phyloP scores from a whole-genome alignment of 2,888 invertebrate genomes.

The Chymomyza procnemis region DNA sequence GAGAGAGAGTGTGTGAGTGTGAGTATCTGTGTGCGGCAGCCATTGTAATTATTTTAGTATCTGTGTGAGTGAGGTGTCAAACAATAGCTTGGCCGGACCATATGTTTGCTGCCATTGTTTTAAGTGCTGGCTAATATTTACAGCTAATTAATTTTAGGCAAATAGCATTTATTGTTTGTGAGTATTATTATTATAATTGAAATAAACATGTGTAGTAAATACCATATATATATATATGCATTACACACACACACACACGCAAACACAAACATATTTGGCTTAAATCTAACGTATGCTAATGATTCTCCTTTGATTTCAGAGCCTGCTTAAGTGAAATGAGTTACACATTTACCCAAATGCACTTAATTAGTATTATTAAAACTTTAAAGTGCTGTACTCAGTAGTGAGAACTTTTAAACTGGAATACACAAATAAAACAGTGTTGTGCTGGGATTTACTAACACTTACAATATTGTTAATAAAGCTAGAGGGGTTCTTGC shows the following conservation, averaged over 20 bases:
- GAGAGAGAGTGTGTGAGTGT: constrained; percentile 20
- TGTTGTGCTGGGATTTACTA: too few species aligned
- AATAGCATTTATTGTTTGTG: constrained; percentile 18
- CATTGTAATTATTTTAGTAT: constrained; percentile 30
- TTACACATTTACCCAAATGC: too few species aligned
- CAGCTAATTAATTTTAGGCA: constrained; percentile 53
- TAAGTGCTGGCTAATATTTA: constrained; percentile 54
- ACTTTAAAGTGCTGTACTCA: too few species aligned
- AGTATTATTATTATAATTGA: background rate
- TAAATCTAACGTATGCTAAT: background rate
- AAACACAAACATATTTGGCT: background rate
- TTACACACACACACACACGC: background rate
- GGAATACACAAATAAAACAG: too few species aligned
- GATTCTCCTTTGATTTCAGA: background rate
- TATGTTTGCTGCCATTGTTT: constrained; percentile 43
- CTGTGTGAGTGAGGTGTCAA: background rate
- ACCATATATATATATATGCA: constrained; percentile 38
- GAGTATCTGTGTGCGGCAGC: background rate
- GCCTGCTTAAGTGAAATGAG: background rate
- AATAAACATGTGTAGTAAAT: constrained; percentile 9
- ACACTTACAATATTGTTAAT: too few species aligned
- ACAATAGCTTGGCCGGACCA: constrained; percentile 18
- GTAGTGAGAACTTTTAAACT: too few species aligned
- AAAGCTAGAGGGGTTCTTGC: too few species aligned
- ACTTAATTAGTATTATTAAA: too few species aligned